Conservation (phyloP, 2,888 invertebrate species). For the Troides oblongomaculatus region DNA sequence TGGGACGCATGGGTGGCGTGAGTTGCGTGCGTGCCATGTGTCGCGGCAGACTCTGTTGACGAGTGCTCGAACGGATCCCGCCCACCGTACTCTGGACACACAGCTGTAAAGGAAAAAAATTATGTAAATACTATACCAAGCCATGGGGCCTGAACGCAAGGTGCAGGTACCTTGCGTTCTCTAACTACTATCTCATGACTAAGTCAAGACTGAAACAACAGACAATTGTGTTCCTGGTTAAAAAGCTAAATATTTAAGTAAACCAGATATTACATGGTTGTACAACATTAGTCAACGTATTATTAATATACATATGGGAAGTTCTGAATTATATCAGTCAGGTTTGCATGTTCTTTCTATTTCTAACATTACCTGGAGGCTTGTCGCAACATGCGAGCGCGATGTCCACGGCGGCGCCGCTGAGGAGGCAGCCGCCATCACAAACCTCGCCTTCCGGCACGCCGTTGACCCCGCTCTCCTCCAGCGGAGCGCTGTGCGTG, state of each 20-base stretch:
- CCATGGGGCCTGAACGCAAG: background rate
- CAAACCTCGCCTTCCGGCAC: conserved; percentile 49
- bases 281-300: too few relatives aligned
- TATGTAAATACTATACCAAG: background rate
- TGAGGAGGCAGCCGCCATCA: conserved; percentile 76
- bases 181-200: too few relatives aligned
- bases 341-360: background rate
- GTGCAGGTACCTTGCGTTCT: too few relatives aligned
- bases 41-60: conserved; percentile 80
- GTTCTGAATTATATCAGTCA: too few relatives aligned
- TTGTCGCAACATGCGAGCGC: conserved; percentile 82
- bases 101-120: conserved; percentile 44
- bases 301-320: too few relatives aligned
- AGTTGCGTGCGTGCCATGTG: conserved; percentile 53
- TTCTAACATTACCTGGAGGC: conserved; percentile 68
- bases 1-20: conserved; percentile 57
- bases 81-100: conserved; percentile 83
- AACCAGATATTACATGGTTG: too few relatives aligned
- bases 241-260: too few relatives aligned
- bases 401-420: conserved; percentile 76
- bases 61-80: conserved; percentile 88
- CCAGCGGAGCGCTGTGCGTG: conserved; percentile 87
- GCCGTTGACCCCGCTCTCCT: conserved; percentile 60
- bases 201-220: too few relatives aligned
- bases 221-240: too few relatives aligned